Conservation (phyloP, 2,113 vertebrate species). For the Haplochromis burtoni region DNA sequence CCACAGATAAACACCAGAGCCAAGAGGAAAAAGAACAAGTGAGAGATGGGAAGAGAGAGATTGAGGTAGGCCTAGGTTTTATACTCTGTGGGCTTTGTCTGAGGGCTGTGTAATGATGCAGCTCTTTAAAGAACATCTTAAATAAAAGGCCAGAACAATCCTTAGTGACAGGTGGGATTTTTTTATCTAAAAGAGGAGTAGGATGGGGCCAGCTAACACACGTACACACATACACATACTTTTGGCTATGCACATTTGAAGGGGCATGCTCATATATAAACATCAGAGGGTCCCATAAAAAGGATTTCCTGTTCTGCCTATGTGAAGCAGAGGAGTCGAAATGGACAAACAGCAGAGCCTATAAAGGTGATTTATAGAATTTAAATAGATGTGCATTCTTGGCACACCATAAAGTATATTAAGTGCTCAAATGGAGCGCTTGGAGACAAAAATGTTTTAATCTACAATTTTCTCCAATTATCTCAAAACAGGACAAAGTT, state of each 20-base stretch:
- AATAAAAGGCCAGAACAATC: slow-evolving; percentile 64
- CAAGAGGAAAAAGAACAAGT: slow-evolving; percentile 18
- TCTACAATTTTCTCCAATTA: slow-evolving; percentile 38
- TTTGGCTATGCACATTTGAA: background rate
- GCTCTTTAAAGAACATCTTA: slow-evolving; percentile 55
- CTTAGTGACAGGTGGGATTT: slow-evolving; percentile 62
- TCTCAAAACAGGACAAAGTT: background rate
- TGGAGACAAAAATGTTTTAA: slow-evolving; percentile 68
- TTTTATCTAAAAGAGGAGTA: slow-evolving; percentile 58
- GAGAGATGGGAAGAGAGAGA: slow-evolving; percentile 27
- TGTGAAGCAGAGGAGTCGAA: slow-evolving; percentile 53
- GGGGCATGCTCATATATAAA: slow-evolving; percentile 27
- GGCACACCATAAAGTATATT: slow-evolving; percentile 67
- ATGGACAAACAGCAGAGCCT: slow-evolving; percentile 62
- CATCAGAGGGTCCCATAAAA: slow-evolving; percentile 24
- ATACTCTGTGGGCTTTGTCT: slow-evolving; percentile 43
- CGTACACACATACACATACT: background rate
- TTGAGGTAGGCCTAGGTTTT: slow-evolving; percentile 43
- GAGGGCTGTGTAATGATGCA: slow-evolving; percentile 52
- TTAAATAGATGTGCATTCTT: slow-evolving; percentile 70
- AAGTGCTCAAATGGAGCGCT: slow-evolving; percentile 62
- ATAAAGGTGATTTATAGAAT: slow-evolving; percentile 73
- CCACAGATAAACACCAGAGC: slow-evolving; percentile 34
- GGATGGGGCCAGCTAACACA: slow-evolving; percentile 23
- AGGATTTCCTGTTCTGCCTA: slow-evolving; percentile 61